These are phyloP conservation scores for Drosophila bunnanda DNA, from an alignment of 2,888 invertebrate species.

Conservation along the genomic window DNA sequence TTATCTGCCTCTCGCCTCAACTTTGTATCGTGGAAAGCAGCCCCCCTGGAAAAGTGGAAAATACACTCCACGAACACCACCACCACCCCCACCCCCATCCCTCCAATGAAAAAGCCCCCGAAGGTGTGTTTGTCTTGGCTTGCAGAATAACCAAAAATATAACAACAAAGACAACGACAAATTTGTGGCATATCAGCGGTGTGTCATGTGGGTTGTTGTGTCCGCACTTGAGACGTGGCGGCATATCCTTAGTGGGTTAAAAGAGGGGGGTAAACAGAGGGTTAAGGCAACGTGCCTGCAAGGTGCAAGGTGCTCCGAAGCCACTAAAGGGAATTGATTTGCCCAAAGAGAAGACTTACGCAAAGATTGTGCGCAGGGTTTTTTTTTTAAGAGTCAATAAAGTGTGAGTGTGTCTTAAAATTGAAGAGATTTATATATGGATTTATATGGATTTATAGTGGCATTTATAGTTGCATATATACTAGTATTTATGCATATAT, in stretches of 20 bases:
- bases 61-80: neutral
- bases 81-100: neutral
- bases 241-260: constrained; percentile 14
- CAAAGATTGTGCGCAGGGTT: constrained; percentile 15
- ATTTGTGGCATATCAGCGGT: constrained; percentile 80
- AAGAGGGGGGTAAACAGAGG: neutral
- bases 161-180: constrained; percentile 51
- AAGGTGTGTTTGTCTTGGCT: constrained; percentile 76
- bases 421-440: neutral
- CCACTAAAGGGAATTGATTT: constrained; percentile 83
- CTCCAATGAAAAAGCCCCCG: constrained; percentile 69
- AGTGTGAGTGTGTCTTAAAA: neutral
- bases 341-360: constrained; percentile 40
- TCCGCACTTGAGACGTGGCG: constrained; percentile 8
- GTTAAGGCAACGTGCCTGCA: constrained; percentile 24
- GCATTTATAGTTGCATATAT: neutral
- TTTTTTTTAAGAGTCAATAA: constrained; percentile 4
- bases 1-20: constrained; percentile 54
- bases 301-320: constrained; percentile 34
- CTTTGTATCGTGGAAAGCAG: constrained; percentile 27
- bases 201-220: constrained; percentile 55
- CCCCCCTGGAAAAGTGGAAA: constrained; percentile 52
- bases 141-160: constrained; percentile 52
- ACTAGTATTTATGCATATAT: neutral
- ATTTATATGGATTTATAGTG: neutral